Percentiles rank a stretch among this genome's conserved stretches.
phyloP scores from a whole-genome alignment of 2,888 invertebrate genomes.

The Bibio marci region DNA sequence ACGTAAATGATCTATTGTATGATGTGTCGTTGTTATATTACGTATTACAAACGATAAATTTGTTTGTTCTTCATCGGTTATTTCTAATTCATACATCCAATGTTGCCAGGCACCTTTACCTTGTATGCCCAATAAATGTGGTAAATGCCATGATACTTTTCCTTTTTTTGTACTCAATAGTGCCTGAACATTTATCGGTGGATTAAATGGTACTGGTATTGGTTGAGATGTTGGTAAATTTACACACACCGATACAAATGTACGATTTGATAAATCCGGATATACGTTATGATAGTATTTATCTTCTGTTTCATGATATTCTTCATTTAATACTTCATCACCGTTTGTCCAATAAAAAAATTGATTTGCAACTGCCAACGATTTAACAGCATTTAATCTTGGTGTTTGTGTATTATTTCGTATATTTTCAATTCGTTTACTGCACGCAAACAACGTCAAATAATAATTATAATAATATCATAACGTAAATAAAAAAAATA shows the following conservation, averaged over 20 bases:
- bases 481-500: no score
- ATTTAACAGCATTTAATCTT: conserved; percentile 54
- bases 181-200: conserved; percentile 64
- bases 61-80: conserved; percentile 22
- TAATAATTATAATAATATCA: no score
- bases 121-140: conserved; percentile 58
- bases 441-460: no score
- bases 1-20: conserved; percentile 48
- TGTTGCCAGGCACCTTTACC: conserved; percentile 42
- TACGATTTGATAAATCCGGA: conserved; percentile 33
- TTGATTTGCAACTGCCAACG: conserved; percentile 57
- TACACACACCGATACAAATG: conserved; percentile 34
- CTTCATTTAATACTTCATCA: conserved; percentile 57
- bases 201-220: conserved; percentile 57
- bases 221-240: conserved; percentile 60
- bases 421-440: conserved; percentile 52
- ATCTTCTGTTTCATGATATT: conserved; percentile 48
- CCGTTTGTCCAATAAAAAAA: conserved; percentile 80
- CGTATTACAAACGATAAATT: conserved; percentile 19
- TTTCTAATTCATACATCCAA: conserved; percentile 26
- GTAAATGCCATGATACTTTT: conserved; percentile 66
- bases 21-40: conserved; percentile 39
- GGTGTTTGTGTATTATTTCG: conserved; percentile 58
- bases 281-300: conserved; percentile 65
- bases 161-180: conserved; percentile 60